Base-by-base conservation (phyloP, 35 echinoderm and acorn worm species). In the Acanthaster planci region DNA sequence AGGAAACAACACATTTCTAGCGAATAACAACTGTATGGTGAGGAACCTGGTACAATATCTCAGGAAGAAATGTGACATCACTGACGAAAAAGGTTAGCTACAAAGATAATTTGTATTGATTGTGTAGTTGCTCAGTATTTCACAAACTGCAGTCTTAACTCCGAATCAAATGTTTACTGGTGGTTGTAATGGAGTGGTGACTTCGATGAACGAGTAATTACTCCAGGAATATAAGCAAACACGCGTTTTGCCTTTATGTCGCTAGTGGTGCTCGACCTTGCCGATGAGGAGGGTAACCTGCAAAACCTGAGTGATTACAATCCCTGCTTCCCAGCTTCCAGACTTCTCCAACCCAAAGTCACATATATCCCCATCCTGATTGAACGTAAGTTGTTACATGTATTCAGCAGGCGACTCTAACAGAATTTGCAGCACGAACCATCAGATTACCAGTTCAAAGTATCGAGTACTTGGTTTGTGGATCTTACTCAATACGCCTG, bases 251-350 rank as follows among this genome's bases (percentile, higher is more conserved):
- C 30, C 29, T 67, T 31, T 67, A 4, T 27, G 7, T 72, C 64
- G 10, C 14, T 31, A 83, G 81, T 59, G 8, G 32, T 31, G 53
- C 32, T 83, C 4, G 81, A 83, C 19, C 36, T 83, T 15, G 81
- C 81, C 10, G 81, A 83, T 35, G 81, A 83, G 38, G 81, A 83
- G 0, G 81, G 81, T 2, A 83, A 83, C 81, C 38, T 83, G 38
- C 81, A 83, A 34, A 83, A 83, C 19, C 53, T 83, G 8, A 14
- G 23, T 10, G 81, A 83, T 35, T 51, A 83, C 29, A 53, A 83
- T 17, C 81, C 81, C 0, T 8, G 81, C 21, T 37, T 53, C 15
- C 53, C 53, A 8, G 81, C 81, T 1, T 8, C 31, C 27, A 54
- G 81, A 36, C 51, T 83, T 12, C 52, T 83, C 14, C 81, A 83